Percentiles rank a stretch among this genome's conserved stretches.
These are phyloP conservation scores for Macrotus californicus DNA, from an alignment of 2,113 vertebrate genomes.

Conservation along the genomic window DNA sequence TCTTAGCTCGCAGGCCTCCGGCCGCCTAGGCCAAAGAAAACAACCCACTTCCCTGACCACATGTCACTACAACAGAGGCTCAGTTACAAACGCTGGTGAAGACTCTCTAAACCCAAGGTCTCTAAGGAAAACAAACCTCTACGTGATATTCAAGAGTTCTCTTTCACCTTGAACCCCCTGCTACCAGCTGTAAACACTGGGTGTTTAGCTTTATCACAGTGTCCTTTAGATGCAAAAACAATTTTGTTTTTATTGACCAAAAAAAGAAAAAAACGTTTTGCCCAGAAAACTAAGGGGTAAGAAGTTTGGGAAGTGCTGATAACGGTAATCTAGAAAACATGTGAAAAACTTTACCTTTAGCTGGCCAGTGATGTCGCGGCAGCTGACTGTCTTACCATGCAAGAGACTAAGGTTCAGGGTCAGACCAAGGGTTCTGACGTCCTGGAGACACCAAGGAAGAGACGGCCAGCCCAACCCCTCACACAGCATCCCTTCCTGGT, in stretches of 20 bases:
- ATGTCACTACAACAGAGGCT: neutral
- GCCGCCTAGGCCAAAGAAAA: neutral
- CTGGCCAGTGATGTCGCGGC: conserved; percentile 77
- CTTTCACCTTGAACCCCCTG: neutral
- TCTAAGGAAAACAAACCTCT: neutral
- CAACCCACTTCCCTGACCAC: neutral
- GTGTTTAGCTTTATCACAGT: neutral
- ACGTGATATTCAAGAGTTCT: neutral
- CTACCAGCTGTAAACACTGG: neutral
- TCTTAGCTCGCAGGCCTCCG: neutral
- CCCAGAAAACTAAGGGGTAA: conserved; percentile 39
- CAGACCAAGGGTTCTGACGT: conserved; percentile 77
- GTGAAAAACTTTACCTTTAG: conserved; percentile 79
- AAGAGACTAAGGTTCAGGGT: conserved; percentile 80
- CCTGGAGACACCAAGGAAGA: conserved; percentile 78
- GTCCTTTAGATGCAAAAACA: conserved; percentile 18
- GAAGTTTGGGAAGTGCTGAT: conserved; percentile 57
- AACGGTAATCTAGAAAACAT: conserved; percentile 75
- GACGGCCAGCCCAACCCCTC: conserved; percentile 79
- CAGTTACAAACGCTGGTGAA: neutral
- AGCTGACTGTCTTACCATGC: conserved; percentile 75
- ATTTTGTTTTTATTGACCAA: conserved; percentile 16
- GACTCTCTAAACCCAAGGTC: neutral
- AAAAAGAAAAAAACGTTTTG: neutral
- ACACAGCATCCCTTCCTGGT: conserved; percentile 80